Base-by-base conservation (phyloP, 1,140 invertebrate species). In the Bathynomus jamesi region DNA sequence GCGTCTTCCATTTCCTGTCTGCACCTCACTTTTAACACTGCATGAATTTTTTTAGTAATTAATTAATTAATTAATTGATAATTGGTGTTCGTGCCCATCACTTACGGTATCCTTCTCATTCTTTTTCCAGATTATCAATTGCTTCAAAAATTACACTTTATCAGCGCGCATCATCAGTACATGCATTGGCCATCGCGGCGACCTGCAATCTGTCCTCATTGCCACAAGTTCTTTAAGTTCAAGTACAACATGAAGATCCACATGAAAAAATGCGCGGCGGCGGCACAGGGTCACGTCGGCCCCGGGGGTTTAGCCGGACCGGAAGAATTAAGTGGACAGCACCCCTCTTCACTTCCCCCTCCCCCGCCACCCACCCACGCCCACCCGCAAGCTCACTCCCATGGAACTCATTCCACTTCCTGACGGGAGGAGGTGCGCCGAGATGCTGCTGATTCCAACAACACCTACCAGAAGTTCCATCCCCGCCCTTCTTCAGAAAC, bases 61-160 rank as follows among this genome's bases (percentile, higher is more conserved):
- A n/a, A n/a, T n/a, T n/a, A n/a, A n/a, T n/a, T n/a, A n/a, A n/a
- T 53, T 53, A 53, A 53, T 53, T 53, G 40, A 17, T 53, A 53
- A 53, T 53, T 53, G 40, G 2, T 53, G 13, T 11, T 2, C 11
- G 21, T 53, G 40, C 5, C n/a, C n/a, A 21, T 53, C 40, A 17
- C 40, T 53, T 53, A 53, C 40, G 40, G 40, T 53, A 70, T 77
- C 67, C 73, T 67, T 77, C 72, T 71, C 76, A 65, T 74, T 73
- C 76, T 72, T 77, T 77, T 77, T 77, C 76, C 76, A 77, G 76
- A 77, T 77, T 77, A 77, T 74, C 72, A 77, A 74, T 77, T 77
- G 76, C 72, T 77, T 72, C 72, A 77, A 73, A 77, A 77, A 77
- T 74, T 77, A 72, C 76, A 73, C 27, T 72, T 74, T 74, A 74